These are phyloP conservation scores for Smithornis capensis DNA, from an alignment of 2,113 vertebrate genomes.

Conservation along the genomic window DNA sequence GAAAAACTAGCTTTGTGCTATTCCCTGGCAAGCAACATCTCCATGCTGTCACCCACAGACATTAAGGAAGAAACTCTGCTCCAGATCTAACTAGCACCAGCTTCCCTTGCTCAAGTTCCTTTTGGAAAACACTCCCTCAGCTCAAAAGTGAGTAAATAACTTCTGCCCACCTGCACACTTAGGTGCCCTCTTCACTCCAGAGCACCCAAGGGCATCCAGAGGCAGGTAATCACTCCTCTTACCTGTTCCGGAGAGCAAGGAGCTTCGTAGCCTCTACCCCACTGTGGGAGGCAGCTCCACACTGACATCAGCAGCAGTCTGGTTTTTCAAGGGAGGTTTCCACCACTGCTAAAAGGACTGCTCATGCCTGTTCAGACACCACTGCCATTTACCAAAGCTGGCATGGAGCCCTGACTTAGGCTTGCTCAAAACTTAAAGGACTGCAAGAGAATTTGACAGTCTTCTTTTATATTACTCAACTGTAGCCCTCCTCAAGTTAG, in stretches of 20 bases:
- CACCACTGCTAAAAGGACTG: background rate
- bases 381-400: background rate
- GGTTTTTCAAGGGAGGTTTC: background rate
- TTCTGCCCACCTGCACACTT: background rate
- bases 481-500: background rate
- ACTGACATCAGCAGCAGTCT: background rate
- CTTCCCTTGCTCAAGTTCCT: background rate
- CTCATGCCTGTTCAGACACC: background rate
- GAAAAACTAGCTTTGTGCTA: background rate
- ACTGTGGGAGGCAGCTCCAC: background rate
- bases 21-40: background rate
- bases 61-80: background rate
- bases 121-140: background rate
- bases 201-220: background rate
- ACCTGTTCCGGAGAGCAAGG: fast-evolving
- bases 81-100: background rate
- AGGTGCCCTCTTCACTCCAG: background rate
- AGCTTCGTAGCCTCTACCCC: fast-evolving
- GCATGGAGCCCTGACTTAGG: background rate
- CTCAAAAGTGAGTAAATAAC: background rate
- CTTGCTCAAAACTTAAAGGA: background rate
- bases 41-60: fast-evolving
- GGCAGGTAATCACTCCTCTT: fast-evolving
- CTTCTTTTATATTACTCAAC: background rate
- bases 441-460: background rate